These are phyloP conservation scores for Syngnathus rostellatus DNA, from an alignment of 2,797 vertebrate species.

Conservation along the genomic window DNA sequence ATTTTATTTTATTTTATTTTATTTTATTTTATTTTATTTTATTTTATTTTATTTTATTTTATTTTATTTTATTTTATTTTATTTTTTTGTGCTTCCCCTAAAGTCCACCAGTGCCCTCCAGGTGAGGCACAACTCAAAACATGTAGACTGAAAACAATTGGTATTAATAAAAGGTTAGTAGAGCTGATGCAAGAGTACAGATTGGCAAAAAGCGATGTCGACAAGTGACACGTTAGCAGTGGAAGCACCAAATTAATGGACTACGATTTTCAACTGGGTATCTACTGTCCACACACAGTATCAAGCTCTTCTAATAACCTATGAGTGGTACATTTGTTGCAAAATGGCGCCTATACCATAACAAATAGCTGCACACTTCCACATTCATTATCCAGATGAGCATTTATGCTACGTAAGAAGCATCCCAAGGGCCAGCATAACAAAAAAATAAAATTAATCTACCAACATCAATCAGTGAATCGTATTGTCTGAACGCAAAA, in stretches of 20 bases:
- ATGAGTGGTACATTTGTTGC: not conserved
- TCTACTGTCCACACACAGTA: not conserved
- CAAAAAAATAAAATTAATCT: not conserved
- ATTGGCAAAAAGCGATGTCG: conserved; percentile 13
- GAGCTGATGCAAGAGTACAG: conserved; percentile 12
- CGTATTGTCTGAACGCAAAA: conserved; percentile 19
- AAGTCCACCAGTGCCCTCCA: not conserved
- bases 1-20: too few species aligned
- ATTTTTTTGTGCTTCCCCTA: not conserved
- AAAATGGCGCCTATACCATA: not conserved
- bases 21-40: too few species aligned
- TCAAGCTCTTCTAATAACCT: too few species aligned
- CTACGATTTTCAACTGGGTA: not conserved
- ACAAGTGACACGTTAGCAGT: conserved; percentile 22
- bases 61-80: too few species aligned
- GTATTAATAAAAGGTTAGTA: not conserved
- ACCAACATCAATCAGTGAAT: not conserved
- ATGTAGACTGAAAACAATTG: not conserved
- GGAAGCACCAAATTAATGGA: conserved; percentile 31
- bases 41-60: not conserved
- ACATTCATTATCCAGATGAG: not conserved
- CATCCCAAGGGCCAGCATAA: conserved; percentile 32
- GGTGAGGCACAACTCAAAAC: not conserved
- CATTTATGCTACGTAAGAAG: conserved; percentile 19
- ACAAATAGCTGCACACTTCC: not conserved